Evolutionary conservation across 1,140 invertebrate species (phyloP), one percentile per base, ranked within the genome.

Genomic region (Drosophila tsacasi): DNA sequence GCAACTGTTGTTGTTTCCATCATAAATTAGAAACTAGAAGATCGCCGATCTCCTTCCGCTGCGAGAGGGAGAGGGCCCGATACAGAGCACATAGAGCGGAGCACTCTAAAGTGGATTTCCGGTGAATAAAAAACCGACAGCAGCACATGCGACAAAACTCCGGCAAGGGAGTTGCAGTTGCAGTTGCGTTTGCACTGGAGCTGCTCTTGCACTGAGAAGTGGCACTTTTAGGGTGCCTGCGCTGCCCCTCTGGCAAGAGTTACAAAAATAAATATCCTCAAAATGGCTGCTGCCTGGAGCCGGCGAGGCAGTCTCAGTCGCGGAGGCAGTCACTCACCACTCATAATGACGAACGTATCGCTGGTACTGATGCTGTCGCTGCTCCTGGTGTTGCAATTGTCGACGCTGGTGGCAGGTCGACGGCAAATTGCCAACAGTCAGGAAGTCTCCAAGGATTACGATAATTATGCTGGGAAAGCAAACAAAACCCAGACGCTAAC

Each of bases 381-480:
- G 17, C 39, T 85, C 19, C n/a, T 49, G 17, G 4, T 47, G 68
- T 69, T 30, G 60, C 66, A 69, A 2, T 8, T 21, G 15, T 10
- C 23, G 12, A 23, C 47, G 30, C n/a, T 52, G 9, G 52, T 66
- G 10, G 21, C 50, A 6, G 76, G 71, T n/a, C 46, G 79, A 3
- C 66, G 81, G 7, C 55, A 83, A 27, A 47, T 79, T 13, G 57
- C 52, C 27, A 76, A 52, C 21, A 82, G 85, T 15, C 78, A 90
- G 42, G 85, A 85, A 50, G n/a, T 76, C 19, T 52, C 59, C 46
- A 81, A 50, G 60, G 81, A 86, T 64, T 95, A 94, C 92, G 93
- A 32, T 81, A 87, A 52, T 81, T 93, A 19, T 25, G 35, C 19
- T 3, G 50, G 13, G 25, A 72, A 42, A 9, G 39, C 32, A 10